Evolutionary conservation across 2,888 invertebrate species (phyloP).

Genomic region (Netelia inedita): DNA sequence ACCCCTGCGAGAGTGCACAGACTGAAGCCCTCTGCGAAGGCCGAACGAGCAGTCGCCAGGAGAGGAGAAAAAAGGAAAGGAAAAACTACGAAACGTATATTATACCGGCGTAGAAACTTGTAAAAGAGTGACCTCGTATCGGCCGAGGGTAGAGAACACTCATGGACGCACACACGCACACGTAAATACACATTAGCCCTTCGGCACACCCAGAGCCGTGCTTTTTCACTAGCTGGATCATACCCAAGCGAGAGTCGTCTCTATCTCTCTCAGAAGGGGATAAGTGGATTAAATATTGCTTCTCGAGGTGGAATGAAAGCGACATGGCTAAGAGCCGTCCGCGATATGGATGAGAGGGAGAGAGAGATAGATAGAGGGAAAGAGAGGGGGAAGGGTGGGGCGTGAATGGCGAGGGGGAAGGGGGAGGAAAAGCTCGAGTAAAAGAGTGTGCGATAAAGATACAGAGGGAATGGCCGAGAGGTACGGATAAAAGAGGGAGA

Average conservation of each 20-base stretch:
- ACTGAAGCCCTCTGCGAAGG: conserved; percentile 55
- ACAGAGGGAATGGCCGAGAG: background rate
- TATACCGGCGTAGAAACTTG: conserved; percentile 51
- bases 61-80: conserved; percentile 21
- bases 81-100: conserved; percentile 53
- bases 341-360: conserved; percentile 13
- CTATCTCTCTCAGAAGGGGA: conserved; percentile 48
- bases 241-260: conserved; percentile 10
- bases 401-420: conserved; percentile 13
- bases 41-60: conserved; percentile 1
- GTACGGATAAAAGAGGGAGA: background rate
- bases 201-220: conserved; percentile 22
- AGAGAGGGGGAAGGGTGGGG: background rate
- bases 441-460: background rate
- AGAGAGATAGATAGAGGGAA: background rate
- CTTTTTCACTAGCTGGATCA: conserved; percentile 35
- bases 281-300: conserved; percentile 69
- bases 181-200: background rate
- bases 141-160: conserved; percentile 4
- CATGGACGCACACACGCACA: background rate
- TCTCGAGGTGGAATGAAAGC: conserved; percentile 54
- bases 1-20: conserved; percentile 47
- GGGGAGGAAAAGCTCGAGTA: background rate
- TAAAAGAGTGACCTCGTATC: conserved; percentile 63
- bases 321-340: conserved; percentile 49